Evolutionary conservation across 2,888 invertebrate genomes (phyloP), one percentile per base, ranked within the genome.

Genomic region (Caenorhabditis sulstoni): DNA sequence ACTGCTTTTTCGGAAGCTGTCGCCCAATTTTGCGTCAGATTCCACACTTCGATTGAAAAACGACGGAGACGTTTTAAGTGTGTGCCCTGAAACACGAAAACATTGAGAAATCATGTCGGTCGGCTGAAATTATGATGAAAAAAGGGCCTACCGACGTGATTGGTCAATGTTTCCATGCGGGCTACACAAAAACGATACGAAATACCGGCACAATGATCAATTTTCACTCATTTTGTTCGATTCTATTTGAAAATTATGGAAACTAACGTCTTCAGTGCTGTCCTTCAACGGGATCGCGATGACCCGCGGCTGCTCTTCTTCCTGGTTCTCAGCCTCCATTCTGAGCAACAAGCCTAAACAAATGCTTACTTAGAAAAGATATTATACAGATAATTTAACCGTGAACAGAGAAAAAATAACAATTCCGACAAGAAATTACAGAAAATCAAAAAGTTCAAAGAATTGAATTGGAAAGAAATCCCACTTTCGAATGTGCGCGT

Each of bases 251-350:
- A 62, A 18, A 7, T n/a, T 4, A 20, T 1, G 12, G 44, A 66
- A 64, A 81, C 79, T 85, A 61, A 87, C 87, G 65, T 87, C 87
- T 76, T 87, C 87, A 9, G 74, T 52, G 22, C 84, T 84, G 74
- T 86, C 83, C 52, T 84, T 84, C 41, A 87, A 55, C 11, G 87
- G 87, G 44, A 87, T 87, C 16, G 85, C 83, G 45, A 87, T 84
- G 16, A 81, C 77, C 50, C 64, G 45, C 12, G 52, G 18, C 20
- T 35, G 14, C 12, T 18, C 47, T 47, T 59, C 45, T 45, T n/a
- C 18, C 23, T 4, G 20, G 11, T 16, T 37, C 1, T 52, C 58
- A n/a, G 23, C 58, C 58, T 44, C 41, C 14, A 57, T 45, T 44
- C 1, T 57, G 37, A 37, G 1, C 53, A 37, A 12, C 3, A 47